Conservation (phyloP, 2,113 vertebrate species). For the Chionodraco myersi region DNA sequence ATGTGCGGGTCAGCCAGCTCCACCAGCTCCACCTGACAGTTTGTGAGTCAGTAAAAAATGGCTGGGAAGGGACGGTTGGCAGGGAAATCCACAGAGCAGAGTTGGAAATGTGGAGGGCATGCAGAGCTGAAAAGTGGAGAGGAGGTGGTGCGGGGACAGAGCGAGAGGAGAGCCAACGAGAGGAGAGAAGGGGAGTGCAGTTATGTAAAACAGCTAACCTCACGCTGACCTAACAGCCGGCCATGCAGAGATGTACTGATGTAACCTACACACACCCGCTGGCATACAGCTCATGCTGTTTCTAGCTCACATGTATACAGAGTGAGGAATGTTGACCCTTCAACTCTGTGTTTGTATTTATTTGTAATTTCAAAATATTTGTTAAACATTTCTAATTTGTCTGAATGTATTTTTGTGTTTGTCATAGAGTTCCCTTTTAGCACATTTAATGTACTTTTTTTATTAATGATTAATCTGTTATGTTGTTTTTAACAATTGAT, state of each 20-base stretch:
- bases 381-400: slow-evolving; percentile 30
- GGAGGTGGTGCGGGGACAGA: slow-evolving; percentile 38
- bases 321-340: slow-evolving; percentile 39
- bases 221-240: slow-evolving; percentile 62
- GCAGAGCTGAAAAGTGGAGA: slow-evolving; percentile 20
- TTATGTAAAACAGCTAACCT: slow-evolving; percentile 74
- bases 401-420: slow-evolving; percentile 8
- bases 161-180: slow-evolving; percentile 20
- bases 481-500: no score
- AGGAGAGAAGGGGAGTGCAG: slow-evolving; percentile 31
- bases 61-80: slow-evolving; percentile 31
- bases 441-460: not conserved
- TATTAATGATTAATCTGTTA: not conserved
- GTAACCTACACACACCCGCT: slow-evolving; percentile 63
- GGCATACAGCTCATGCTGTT: slow-evolving; percentile 48
- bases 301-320: not conserved
- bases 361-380: slow-evolving; percentile 7
- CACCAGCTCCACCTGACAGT: slow-evolving; percentile 57
- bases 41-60: slow-evolving; percentile 50
- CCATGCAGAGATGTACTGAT: slow-evolving; percentile 63
- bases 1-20: slow-evolving; percentile 37
- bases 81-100: slow-evolving; percentile 29
- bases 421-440: not conserved
- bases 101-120: slow-evolving; percentile 32
- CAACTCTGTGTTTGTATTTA: slow-evolving; percentile 26